Evolutionary conservation across 2,888 invertebrate species (phyloP).

Genomic region (Drosophila subsilvestris): DNA sequence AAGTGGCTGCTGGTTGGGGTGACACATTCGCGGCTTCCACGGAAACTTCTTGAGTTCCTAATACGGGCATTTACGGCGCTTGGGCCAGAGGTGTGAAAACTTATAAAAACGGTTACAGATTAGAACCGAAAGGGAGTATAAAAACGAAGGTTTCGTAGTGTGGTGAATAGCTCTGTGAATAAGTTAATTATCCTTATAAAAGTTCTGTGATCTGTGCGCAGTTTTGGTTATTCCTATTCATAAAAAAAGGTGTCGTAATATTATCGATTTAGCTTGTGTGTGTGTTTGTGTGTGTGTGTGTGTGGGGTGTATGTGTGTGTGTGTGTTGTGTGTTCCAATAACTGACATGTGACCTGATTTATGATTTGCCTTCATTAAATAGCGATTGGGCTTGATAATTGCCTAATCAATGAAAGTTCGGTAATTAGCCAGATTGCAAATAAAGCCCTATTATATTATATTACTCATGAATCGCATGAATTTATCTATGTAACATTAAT

Average conservation of each 20-base stretch:
- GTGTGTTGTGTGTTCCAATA: slow-evolving; percentile 14
- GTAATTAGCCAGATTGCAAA: slow-evolving; percentile 17
- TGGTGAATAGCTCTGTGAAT: neutral
- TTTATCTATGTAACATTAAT: neutral
- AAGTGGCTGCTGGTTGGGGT: neutral
- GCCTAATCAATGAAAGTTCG: slow-evolving; percentile 48
- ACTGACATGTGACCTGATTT: slow-evolving; percentile 64
- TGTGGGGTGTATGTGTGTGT: no score
- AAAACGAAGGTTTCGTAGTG: neutral
- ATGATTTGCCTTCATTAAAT: slow-evolving; percentile 49
- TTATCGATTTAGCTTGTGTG: neutral
- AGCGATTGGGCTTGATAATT: slow-evolving; percentile 50
- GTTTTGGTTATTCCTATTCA: neutral
- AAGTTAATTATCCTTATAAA: neutral
- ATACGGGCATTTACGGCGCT: neutral
- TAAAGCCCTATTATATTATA: neutral
- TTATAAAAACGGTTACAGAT: neutral
- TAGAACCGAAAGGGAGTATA: neutral
- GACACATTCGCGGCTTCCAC: neutral
- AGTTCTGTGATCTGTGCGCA: neutral
- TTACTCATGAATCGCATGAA: slow-evolving; percentile 11
- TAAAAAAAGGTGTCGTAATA: slow-evolving; percentile 15
- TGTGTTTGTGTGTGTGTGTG: neutral
- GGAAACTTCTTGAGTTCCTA: neutral
- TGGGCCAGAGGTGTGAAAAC: neutral